These are phyloP conservation scores for Gorsachius goisagi DNA, from an alignment of 2,113 vertebrate genomes.

Conservation along the genomic window DNA sequence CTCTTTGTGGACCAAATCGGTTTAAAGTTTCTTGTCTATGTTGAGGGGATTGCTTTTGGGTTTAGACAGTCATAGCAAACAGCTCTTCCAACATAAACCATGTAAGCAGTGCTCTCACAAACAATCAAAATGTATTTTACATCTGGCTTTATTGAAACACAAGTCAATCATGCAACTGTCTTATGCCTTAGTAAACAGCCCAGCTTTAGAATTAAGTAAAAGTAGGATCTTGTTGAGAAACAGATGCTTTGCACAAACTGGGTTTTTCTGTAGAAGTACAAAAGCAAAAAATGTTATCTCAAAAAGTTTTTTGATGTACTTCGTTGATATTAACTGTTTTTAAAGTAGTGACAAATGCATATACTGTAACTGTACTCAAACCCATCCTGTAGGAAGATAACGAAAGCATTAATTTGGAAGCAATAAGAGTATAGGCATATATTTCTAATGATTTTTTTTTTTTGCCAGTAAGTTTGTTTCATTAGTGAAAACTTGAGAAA, in stretches of 20 bases:
- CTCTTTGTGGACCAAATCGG: background rate
- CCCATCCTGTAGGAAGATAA: background rate
- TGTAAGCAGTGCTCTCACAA: background rate
- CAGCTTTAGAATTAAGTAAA: background rate
- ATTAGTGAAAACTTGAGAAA: background rate
- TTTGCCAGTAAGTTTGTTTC: background rate
- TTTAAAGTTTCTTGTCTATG: background rate
- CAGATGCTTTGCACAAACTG: background rate
- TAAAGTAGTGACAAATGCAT: background rate
- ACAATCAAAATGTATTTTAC: background rate
- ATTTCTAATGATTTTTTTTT: background rate
- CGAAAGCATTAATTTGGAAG: background rate
- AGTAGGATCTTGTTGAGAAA: background rate
- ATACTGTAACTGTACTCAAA: background rate
- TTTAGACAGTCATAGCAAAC: background rate
- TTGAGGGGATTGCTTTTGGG: background rate
- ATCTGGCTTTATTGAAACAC: background rate
- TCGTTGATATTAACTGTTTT: background rate
- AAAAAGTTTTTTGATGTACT: background rate
- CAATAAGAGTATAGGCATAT: background rate
- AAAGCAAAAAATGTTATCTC: constrained; percentile 4
- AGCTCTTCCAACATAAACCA: background rate
- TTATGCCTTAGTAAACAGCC: background rate
- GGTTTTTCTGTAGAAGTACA: constrained; percentile 1
- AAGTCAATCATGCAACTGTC: background rate